phyloP scores from a whole-genome alignment of 1,140 invertebrate species.

The Littorina saxatilis region DNA sequence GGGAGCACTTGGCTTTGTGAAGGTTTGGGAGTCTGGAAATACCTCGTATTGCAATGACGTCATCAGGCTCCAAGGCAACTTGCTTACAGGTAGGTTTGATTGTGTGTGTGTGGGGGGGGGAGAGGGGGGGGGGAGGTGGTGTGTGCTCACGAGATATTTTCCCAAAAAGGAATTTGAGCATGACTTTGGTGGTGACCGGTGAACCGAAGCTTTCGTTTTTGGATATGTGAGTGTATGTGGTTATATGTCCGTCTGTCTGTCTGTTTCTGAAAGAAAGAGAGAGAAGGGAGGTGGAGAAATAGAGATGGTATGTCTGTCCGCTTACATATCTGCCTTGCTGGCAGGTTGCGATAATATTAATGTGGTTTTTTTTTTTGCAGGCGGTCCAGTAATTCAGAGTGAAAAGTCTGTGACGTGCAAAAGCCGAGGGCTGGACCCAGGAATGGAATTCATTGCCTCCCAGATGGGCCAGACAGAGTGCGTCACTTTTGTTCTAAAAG shows the following conservation, averaged over 20 bases:
- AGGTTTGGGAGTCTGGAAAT: slow-evolving; percentile 42
- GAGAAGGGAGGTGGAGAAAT: no score
- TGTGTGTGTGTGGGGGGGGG: neutral
- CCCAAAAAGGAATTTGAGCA: no score
- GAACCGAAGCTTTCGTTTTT: no score
- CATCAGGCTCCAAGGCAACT: neutral
- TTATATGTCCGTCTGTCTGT: neutral
- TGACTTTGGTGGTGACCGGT: no score
- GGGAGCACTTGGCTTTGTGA: slow-evolving; percentile 18
- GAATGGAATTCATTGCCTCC: slow-evolving; percentile 22
- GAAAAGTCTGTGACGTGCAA: neutral
- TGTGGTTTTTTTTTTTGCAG: slow-evolving; percentile 3
- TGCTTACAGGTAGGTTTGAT: slow-evolving; percentile 23
- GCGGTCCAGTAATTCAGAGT: slow-evolving; percentile 30
- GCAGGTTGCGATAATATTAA: no score
- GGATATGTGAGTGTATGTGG: neutral
- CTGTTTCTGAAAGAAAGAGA: no score
- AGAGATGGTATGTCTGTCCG: no score
- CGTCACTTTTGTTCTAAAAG: no score
- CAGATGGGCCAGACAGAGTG: slow-evolving; percentile 23
- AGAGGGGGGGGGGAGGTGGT: no score
- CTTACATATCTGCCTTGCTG: no score
- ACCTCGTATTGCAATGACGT: slow-evolving; percentile 6
- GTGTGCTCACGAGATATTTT: no score
- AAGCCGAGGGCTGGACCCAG: neutral